Conservation (phyloP, 2,888 invertebrate genomes). For the Hypomecis punctinalis region DNA sequence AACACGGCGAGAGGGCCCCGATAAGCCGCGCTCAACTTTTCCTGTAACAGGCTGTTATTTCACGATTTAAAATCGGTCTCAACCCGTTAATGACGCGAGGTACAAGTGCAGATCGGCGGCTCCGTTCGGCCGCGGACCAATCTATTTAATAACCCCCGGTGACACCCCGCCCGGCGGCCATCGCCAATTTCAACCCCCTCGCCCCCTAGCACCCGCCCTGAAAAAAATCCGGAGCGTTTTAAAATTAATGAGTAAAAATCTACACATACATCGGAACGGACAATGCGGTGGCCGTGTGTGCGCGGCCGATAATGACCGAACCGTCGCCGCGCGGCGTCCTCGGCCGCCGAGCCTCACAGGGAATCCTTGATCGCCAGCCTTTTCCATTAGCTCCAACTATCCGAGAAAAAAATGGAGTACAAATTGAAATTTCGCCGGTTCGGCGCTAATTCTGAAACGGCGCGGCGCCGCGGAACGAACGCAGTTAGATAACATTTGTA, state of each 20-base stretch:
- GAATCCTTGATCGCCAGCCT: slow-evolving; percentile 64
- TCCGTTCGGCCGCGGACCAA: slow-evolving; percentile 86
- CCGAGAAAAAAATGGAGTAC: slow-evolving; percentile 76
- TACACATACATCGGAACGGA: slow-evolving; percentile 80
- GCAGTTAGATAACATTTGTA: slow-evolving; percentile 85
- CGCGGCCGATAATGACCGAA: slow-evolving; percentile 73
- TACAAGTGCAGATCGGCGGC: slow-evolving; percentile 85
- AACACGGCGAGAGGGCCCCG: slow-evolving; percentile 71
- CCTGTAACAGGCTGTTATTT: slow-evolving; percentile 85
- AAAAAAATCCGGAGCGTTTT: slow-evolving; percentile 86
- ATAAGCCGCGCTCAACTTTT: slow-evolving; percentile 83
- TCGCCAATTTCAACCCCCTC: slow-evolving; percentile 82
- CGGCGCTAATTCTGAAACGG: slow-evolving; percentile 78
- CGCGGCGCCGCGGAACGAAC: slow-evolving; percentile 77
- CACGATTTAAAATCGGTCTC: slow-evolving; percentile 84
- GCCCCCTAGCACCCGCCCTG: slow-evolving; percentile 82
- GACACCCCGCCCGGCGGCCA: slow-evolving; percentile 85
- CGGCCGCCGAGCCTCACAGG: slow-evolving; percentile 45
- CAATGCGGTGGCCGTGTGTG: slow-evolving; percentile 69
- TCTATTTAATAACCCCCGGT: slow-evolving; percentile 86
- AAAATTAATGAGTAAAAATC: slow-evolving; percentile 86
- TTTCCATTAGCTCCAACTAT: slow-evolving; percentile 77
- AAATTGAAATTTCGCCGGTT: slow-evolving; percentile 81
- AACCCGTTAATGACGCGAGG: slow-evolving; percentile 85
- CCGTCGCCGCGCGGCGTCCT: slow-evolving; percentile 25